Conservation (phyloP, 1,140 invertebrate species). For the Sycophila sp. region DNA sequence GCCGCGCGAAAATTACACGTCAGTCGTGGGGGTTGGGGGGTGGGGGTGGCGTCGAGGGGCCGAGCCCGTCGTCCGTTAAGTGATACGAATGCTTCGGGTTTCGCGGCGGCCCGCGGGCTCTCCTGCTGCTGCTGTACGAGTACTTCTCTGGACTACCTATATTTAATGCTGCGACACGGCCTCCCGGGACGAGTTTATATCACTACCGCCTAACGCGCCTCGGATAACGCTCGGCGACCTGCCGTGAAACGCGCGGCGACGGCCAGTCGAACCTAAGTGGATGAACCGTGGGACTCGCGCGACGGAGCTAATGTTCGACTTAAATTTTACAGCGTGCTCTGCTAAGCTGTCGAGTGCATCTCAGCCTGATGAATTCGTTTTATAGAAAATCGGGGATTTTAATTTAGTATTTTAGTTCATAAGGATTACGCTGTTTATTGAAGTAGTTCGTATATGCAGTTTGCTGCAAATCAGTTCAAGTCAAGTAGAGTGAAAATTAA, state of each 20-base stretch:
- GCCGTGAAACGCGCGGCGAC: neutral
- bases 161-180: slow-evolving; percentile 54
- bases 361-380: no score
- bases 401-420: no score
- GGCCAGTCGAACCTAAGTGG: neutral
- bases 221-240: no score
- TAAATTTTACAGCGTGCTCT: neutral
- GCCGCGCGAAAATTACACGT: slow-evolving; percentile 5
- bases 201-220: slow-evolving; percentile 47
- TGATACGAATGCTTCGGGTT: slow-evolving; percentile 59
- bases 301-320: neutral
- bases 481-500: no score
- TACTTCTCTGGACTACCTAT: slow-evolving; percentile 53
- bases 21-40: neutral
- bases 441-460: no score
- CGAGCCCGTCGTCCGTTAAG: slow-evolving; percentile 47
- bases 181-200: slow-evolving; percentile 48
- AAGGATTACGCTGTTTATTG: no score
- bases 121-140: no score
- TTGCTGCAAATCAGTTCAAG: no score
- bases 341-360: no score
- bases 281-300: neutral
- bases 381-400: no score
- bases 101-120: slow-evolving; percentile 41
- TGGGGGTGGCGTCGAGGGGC: slow-evolving; percentile 36